These are phyloP conservation scores for Drosophila mercatorum DNA, from an alignment of 2,888 invertebrate species.

Conservation along the genomic window DNA sequence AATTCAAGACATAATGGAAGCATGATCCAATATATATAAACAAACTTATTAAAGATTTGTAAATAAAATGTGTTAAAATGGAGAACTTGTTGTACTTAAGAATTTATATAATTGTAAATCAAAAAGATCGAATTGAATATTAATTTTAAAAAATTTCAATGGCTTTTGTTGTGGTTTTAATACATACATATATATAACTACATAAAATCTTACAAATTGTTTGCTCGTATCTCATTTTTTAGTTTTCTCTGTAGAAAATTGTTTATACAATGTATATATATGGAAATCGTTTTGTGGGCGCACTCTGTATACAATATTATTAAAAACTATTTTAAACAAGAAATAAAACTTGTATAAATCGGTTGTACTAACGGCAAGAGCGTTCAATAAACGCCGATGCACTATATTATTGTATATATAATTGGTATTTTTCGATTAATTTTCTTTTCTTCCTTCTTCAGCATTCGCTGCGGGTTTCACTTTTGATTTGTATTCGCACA, in stretches of 20 bases:
- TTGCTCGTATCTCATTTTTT: slow-evolving; percentile 42
- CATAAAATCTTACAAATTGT: slow-evolving; percentile 44
- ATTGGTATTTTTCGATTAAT: slow-evolving; percentile 24
- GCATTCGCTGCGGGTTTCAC: slow-evolving; percentile 27
- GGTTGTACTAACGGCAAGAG: slow-evolving; percentile 53
- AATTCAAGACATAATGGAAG: neutral
- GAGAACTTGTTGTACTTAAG: slow-evolving; percentile 42
- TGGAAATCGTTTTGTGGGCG: slow-evolving; percentile 31
- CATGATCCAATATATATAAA: neutral
- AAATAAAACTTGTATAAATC: slow-evolving; percentile 55
- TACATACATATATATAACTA: slow-evolving; percentile 47
- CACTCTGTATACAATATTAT: slow-evolving; percentile 33
- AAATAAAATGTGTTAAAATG: slow-evolving; percentile 2
- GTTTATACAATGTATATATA: slow-evolving; percentile 24
- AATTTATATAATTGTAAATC: slow-evolving; percentile 42
- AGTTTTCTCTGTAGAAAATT: slow-evolving; percentile 32
- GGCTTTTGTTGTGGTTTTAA: slow-evolving; percentile 47
- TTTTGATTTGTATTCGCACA: slow-evolving; percentile 40
- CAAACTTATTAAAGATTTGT: neutral
- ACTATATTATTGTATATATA: slow-evolving; percentile 53
- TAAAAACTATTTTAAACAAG: slow-evolving; percentile 34
- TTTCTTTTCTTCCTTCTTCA: slow-evolving; percentile 29
- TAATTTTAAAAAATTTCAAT: slow-evolving; percentile 52
- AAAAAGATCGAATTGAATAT: slow-evolving; percentile 40
- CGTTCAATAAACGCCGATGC: slow-evolving; percentile 35